Evolutionary conservation across 2,797 vertebrate genomes (phyloP).

Genomic region (Microctenopoma steveboyesi): DNA sequence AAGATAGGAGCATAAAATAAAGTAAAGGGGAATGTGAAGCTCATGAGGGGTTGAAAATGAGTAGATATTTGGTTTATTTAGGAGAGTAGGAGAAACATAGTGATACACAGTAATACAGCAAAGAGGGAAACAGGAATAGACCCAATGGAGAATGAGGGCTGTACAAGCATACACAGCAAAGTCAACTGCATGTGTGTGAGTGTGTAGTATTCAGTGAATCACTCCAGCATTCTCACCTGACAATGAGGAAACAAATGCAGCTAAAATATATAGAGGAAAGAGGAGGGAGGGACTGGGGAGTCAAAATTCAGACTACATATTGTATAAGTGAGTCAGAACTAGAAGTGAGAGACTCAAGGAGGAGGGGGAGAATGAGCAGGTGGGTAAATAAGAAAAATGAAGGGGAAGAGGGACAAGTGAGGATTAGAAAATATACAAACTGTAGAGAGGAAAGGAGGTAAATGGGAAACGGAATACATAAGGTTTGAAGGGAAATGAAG

Average conservation of each 20-base stretch:
- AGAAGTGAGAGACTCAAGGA: neutral
- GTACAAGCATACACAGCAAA: constrained; percentile 30
- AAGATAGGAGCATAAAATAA: constrained; percentile 18
- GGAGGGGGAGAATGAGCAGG: neutral
- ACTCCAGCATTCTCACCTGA: constrained; percentile 22
- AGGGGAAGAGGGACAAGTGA: neutral
- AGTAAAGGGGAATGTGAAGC: constrained; percentile 16
- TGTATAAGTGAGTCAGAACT: constrained; percentile 5
- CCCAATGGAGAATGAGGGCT: constrained; percentile 16
- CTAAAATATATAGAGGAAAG: constrained; percentile 25
- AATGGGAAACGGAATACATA: too few species aligned
- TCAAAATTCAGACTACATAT: constrained; percentile 10
- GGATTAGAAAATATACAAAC: neutral
- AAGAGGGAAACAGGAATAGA: constrained; percentile 31
- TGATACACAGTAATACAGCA: constrained; percentile 25
- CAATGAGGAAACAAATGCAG: constrained; percentile 26
- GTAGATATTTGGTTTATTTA: constrained; percentile 32
- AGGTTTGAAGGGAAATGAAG: too few species aligned
- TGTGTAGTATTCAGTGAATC: constrained; percentile 16
- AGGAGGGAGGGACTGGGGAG: neutral
- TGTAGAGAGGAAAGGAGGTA: neutral
- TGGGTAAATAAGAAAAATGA: neutral
- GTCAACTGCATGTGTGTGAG: constrained; percentile 18
- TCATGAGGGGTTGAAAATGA: constrained; percentile 12
- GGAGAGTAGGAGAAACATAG: constrained; percentile 15